A percentile compares a stretch with the other conserved stretches of the same genome.
phyloP scores from a whole-genome alignment of 2,113 vertebrate species.

The Scomber scombrus region DNA sequence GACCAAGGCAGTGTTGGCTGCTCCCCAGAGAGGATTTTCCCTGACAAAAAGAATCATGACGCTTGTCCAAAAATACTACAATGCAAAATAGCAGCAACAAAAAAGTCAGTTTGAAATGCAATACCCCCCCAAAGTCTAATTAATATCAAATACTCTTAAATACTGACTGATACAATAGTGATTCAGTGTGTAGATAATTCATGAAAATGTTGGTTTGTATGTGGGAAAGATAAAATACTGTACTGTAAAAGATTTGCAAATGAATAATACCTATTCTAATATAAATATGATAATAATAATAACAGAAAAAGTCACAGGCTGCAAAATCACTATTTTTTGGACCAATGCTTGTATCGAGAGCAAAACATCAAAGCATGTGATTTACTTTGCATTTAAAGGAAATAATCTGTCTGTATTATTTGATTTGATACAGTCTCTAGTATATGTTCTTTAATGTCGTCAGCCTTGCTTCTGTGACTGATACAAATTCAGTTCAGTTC shows the following conservation, averaged over 20 bases:
- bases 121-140: neutral
- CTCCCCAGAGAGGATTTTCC: conserved; percentile 92
- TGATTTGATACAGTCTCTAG: neutral
- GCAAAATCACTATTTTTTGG: too few species aligned
- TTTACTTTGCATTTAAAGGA: neutral
- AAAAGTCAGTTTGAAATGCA: conserved; percentile 10
- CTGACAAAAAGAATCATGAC: conserved; percentile 80
- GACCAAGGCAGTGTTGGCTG: conserved; percentile 88
- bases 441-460: neutral
- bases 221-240: neutral
- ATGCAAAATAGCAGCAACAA: conserved; percentile 20
- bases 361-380: neutral
- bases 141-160: neutral
- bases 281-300: too few species aligned
- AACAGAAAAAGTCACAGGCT: too few species aligned
- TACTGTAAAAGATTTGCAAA: too few species aligned
- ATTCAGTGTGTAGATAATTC: neutral
- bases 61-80: conserved; percentile 46
- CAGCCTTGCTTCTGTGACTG: neutral
- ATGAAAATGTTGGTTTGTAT: neutral
- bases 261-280: too few species aligned
- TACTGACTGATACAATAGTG: neutral
- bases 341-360: too few species aligned
- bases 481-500: neutral
- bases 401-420: neutral